Evolutionary conservation across 1,140 invertebrate species (phyloP).

Genomic region (Apolygus lucorum): DNA sequence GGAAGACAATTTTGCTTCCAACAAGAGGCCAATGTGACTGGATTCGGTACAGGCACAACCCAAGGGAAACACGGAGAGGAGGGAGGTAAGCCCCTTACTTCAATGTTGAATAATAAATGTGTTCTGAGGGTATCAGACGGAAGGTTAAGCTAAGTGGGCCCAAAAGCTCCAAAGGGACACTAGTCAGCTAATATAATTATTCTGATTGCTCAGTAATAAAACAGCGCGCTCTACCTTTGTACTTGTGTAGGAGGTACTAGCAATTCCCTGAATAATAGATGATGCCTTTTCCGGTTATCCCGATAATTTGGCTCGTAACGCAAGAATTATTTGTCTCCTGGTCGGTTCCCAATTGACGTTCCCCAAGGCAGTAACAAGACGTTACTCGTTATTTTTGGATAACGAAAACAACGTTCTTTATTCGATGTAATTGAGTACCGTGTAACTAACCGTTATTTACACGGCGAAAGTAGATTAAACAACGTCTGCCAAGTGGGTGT

Average conservation of each 20-base stretch:
- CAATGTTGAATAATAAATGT: neutral
- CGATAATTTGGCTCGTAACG: neutral
- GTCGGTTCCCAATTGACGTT: too few species aligned
- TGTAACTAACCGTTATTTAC: too few species aligned
- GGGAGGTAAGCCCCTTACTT: neutral
- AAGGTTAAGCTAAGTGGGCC: neutral
- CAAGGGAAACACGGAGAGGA: neutral
- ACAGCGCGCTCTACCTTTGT: neutral
- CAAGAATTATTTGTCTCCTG: too few species aligned
- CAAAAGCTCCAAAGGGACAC: neutral
- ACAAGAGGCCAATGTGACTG: too few species aligned
- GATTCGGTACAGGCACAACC: too few species aligned
- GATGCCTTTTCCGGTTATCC: neutral
- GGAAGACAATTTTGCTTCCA: too few species aligned
- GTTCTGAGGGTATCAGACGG: neutral
- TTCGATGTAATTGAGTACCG: too few species aligned
- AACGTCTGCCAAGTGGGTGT: too few species aligned
- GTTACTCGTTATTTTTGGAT: too few species aligned
- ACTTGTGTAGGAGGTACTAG: neutral
- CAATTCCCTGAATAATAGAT: neutral
- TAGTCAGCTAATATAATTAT: neutral
- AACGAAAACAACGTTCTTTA: too few species aligned
- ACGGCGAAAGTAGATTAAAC: too few species aligned
- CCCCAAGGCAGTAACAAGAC: too few species aligned
- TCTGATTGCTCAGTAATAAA: slow-evolving; percentile 1